These are phyloP conservation scores for Periophthalmus magnuspinnatus DNA, from an alignment of 2,797 vertebrate genomes.

Conservation along the genomic window DNA sequence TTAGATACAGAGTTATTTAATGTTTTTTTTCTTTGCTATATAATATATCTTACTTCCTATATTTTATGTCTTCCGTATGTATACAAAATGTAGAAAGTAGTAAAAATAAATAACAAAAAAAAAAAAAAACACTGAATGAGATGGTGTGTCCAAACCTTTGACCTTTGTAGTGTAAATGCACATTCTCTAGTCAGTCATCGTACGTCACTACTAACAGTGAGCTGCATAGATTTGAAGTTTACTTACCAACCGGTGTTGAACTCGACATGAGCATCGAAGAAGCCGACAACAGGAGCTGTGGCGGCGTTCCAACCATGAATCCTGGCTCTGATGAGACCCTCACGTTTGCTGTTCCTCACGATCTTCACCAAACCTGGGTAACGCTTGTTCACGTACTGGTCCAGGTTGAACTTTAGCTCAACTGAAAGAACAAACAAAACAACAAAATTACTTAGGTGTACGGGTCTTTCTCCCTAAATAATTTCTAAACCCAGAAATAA, in stretches of 20 bases:
- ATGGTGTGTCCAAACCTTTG: too few relatives aligned
- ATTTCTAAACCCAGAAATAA: too few relatives aligned
- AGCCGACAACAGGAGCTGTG: constrained; percentile 89
- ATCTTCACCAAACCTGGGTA: constrained; percentile 96
- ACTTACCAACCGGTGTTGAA: constrained; percentile 96
- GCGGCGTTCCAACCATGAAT: constrained; percentile 96
- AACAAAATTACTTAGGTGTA: not conserved
- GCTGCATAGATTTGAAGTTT: constrained; percentile 48
- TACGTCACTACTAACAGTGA: not conserved
- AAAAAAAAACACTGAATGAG: too few relatives aligned
- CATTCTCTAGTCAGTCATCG: not conserved
- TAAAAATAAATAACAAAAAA: too few relatives aligned
- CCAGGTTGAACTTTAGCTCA: constrained; percentile 94
- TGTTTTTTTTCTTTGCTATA: too few relatives aligned
- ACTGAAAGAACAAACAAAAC: constrained; percentile 65
- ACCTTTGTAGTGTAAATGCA: not conserved
- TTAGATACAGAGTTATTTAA: too few relatives aligned
- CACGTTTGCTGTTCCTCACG: constrained; percentile 89
- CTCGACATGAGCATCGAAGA: constrained; percentile 98
- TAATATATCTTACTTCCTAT: too few relatives aligned
- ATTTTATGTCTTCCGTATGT: too few relatives aligned
- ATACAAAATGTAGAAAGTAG: too few relatives aligned
- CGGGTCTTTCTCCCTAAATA: too few relatives aligned
- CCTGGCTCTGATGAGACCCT: constrained; percentile 93
- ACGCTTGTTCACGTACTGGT: constrained; percentile 92